Evolutionary conservation across 2,888 invertebrate species (phyloP), one percentile per base, ranked within the genome.

Genomic region (Diaphora mendica): DNA sequence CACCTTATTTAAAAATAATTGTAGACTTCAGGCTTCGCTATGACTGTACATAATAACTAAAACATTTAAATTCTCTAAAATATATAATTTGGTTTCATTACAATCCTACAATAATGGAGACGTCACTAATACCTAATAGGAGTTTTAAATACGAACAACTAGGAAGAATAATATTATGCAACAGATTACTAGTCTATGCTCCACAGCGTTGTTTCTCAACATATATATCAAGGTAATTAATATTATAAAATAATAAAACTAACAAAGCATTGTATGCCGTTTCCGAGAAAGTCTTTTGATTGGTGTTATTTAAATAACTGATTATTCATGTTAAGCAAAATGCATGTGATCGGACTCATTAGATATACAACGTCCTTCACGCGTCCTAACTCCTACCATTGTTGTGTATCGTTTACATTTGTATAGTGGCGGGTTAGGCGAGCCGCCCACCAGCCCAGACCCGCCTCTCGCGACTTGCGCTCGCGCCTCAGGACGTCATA

Each of bases 21-120:
- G 92, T 93, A 93, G 92, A 94, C 92, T 94, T 94, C 93, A 94
- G 93, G 95, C 94, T 94, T 94, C 92, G 89, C 93, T 94, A 93
- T 94, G 94, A 95, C 95, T 95, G 94, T 94, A 95, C 92, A 95
- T 90, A 92, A 93, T 93, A 94, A 93, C 93, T 94, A 94, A 94
- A 93, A 91, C 90, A 90, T 93, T 93, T 94, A 93, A 93, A 94
- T 94, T 94, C 93, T 95, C 94, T 95, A 95, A 93, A 93, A 95
- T 94, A 95, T 95, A 95, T 94, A 95, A 94, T 95, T 95, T 95
- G 95, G 95, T 95, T 93, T 93, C 92, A 93, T 94, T 94, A 94
- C 90, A 94, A 93, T 92, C 91, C 93, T 95, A 95, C 92, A 94
- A 94, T 93, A 95, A 94, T 92, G 90, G 93, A 93, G 91, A 92